Base-by-base conservation (phyloP, 1,140 invertebrate species). In the Aphaenogaster rudis region DNA sequence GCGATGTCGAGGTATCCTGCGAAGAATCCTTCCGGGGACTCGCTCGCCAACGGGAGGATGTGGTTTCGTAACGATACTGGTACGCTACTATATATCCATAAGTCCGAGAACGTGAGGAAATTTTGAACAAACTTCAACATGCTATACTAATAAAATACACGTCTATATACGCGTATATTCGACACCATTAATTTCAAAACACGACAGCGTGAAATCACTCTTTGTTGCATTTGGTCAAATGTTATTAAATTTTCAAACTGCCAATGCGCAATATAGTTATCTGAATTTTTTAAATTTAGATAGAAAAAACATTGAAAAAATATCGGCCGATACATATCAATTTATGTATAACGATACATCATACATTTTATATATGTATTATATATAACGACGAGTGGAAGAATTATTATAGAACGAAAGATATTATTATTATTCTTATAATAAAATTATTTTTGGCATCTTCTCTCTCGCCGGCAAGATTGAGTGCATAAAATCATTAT, bases 51-150 rank as follows among this genome's bases (percentile, higher is more conserved):
- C 54, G 33, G 42, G 59, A 76, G 39, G n/a, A 63, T n/a, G 69
- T 61, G 54, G 54, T 74, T 82, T 82, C 54, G 69, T 84, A 76
- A 76, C 69, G 33, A 50, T 84, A 84, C 4, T 57, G 39, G 54
- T 63, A 61, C 45, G n/a, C 2, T 48, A 28, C 42, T 39, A 54
- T 69, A 69, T 50, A 48, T 48, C 54, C 54, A 50, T 84, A 84
- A 84, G 42, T 84, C 59, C 28, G 54, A 82, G 17, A 57, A 61
- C 45, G 54, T 50, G 80, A 57, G 28, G 52, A 61, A 84, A 61
- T 76, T 61, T 48, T 0, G 54, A 84, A 61, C 21, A 17, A 72
- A 57, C 36, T 45, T 42, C 28, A 13, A n/a, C 39, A 28, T 17
- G 5, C 48, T 59, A n/a, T 17, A n/a, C 1, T 33, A 17, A 61